phyloP scores from a whole-genome alignment of 1,140 invertebrate genomes.

The Chrysomallon squamiferum region DNA sequence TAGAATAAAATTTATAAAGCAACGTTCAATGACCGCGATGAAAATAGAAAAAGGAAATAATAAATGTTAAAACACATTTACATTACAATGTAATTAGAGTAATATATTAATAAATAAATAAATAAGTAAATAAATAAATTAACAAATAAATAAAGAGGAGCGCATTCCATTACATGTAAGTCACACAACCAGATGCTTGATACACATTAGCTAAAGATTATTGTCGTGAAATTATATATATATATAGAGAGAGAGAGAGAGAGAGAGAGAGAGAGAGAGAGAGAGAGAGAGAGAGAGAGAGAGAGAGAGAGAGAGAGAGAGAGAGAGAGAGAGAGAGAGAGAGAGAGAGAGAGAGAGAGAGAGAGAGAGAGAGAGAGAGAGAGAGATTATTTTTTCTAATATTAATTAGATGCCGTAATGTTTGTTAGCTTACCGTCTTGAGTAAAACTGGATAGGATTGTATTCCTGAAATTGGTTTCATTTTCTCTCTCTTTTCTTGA shows the following conservation, averaged over 20 bases:
- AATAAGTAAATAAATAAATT: not conserved
- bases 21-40: not conserved
- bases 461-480: too few relatives aligned
- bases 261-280: not conserved
- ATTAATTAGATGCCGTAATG: too few relatives aligned
- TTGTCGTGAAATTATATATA: not conserved
- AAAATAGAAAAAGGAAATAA: not conserved
- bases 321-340: not conserved
- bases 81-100: not conserved
- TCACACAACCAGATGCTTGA: not conserved
- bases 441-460: too few relatives aligned
- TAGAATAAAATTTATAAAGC: not conserved
- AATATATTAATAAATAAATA: not conserved
- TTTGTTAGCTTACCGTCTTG: too few relatives aligned
- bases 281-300: too few relatives aligned
- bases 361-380: too few relatives aligned
- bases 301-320: not conserved
- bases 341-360: not conserved
- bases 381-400: too few relatives aligned
- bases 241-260: not conserved
- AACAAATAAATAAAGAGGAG: not conserved
- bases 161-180: not conserved
- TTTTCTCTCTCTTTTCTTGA: too few relatives aligned
- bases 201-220: not conserved
- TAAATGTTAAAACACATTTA: not conserved